Conservation (phyloP, 2,113 vertebrate species). For the Amphiprion ocellaris region DNA sequence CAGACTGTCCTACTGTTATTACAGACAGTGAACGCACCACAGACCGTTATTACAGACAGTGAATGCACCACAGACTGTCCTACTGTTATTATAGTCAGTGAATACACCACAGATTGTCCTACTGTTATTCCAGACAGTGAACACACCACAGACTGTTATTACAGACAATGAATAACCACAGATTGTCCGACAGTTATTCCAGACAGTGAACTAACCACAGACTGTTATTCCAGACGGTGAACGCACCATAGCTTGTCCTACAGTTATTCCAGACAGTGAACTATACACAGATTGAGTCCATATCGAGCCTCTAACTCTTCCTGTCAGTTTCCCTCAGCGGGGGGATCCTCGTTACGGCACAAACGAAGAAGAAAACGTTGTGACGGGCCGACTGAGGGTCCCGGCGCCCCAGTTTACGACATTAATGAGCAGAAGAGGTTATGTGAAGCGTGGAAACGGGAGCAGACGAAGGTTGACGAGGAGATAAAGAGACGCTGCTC, state of each 20-base stretch:
- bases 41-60: no score
- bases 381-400: conserved; percentile 31
- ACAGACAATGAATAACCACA: no score
- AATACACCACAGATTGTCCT: no score
- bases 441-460: background rate
- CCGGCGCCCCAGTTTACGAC: conserved; percentile 35
- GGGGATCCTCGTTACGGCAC: conserved; percentile 39
- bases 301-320: conserved; percentile 17
- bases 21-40: no score
- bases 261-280: background rate
- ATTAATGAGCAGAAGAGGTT: conserved; percentile 36
- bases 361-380: conserved; percentile 37
- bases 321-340: conserved; percentile 38
- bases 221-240: background rate
- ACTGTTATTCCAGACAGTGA: no score
- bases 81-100: no score
- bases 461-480: background rate
- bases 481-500: background rate
- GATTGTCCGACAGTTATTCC: no score
- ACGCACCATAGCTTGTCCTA: background rate
- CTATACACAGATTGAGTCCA: no score
- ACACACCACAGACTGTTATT: no score
- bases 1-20: no score
- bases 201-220: no score
- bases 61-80: no score